A percentile compares a stretch with the other conserved stretches of the same genome.
Evolutionary conservation across 2,888 invertebrate genomes (phyloP).

Genomic region (Punctoribates punctum): DNA sequence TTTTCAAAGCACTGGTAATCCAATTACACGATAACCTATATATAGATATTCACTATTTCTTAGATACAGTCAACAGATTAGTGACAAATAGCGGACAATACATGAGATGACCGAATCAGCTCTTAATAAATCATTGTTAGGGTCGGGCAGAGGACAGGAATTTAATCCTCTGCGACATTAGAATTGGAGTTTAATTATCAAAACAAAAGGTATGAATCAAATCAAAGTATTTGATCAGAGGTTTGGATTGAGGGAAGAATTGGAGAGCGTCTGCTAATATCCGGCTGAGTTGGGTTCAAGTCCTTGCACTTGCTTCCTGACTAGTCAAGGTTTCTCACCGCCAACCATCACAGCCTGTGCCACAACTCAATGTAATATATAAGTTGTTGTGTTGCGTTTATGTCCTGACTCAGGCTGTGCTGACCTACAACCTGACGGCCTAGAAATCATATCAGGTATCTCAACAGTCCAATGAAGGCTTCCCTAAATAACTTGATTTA

Average conservation of each 20-base stretch:
- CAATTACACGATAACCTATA: slow-evolving; percentile 26
- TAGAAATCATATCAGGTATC: slow-evolving; percentile 36
- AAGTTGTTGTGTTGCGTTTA: not conserved
- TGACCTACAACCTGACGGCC: slow-evolving; percentile 33
- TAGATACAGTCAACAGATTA: not conserved
- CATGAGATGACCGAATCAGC: too few relatives aligned
- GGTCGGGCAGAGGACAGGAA: too few relatives aligned
- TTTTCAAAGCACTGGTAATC: slow-evolving; percentile 22
- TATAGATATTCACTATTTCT: not conserved
- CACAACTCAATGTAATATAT: slow-evolving; percentile 29
- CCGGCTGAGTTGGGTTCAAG: slow-evolving; percentile 33
- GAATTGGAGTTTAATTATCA: too few relatives aligned
- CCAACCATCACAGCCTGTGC: slow-evolving; percentile 18
- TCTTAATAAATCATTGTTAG: too few relatives aligned
- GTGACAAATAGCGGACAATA: not conserved
- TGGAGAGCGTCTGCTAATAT: not conserved
- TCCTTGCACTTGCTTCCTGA: slow-evolving; percentile 33
- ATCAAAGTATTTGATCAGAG: too few relatives aligned
- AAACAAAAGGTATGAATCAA: too few relatives aligned
- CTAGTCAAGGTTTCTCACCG: slow-evolving; percentile 13
- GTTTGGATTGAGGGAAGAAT: too few relatives aligned
- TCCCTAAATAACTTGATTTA: slow-evolving; percentile 29
- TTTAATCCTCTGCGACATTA: too few relatives aligned
- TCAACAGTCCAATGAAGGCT: slow-evolving; percentile 8
- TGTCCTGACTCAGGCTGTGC: slow-evolving; percentile 20